Percentiles rank a stretch among this genome's conserved stretches.
Conservation (phyloP, 2,797 vertebrate species). For the Erethizon dorsatum region DNA sequence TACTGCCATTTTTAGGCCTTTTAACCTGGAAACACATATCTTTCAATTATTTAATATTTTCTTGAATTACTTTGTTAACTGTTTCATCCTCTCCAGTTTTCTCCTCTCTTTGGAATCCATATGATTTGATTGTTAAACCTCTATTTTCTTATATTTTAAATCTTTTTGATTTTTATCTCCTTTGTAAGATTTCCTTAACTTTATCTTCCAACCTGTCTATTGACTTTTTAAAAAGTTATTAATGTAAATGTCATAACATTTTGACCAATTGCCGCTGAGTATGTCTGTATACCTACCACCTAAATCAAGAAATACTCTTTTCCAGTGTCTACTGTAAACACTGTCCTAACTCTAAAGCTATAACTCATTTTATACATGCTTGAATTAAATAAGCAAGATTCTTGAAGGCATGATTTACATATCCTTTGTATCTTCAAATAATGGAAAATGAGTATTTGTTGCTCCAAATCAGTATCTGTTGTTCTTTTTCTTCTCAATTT, state of each 20-base stretch:
- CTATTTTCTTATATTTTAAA: not conserved
- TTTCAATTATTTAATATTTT: not conserved
- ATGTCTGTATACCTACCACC: not conserved
- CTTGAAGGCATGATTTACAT: not conserved
- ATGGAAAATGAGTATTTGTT: not conserved
- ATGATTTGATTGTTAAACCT: not conserved
- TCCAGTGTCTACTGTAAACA: not conserved
- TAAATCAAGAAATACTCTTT: not conserved
- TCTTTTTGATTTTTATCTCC: not conserved
- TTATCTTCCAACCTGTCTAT: not conserved
- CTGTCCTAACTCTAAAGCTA: not conserved
- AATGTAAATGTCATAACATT: not conserved
- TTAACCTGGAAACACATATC: not conserved
- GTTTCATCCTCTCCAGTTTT: constrained; percentile 13
- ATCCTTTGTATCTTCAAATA: not conserved
- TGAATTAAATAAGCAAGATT: not conserved
- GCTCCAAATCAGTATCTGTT: not conserved
- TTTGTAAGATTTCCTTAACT: not conserved
- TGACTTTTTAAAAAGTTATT: not conserved
- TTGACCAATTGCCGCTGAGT: not conserved
- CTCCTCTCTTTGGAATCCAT: not conserved
- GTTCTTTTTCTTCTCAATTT: not conserved
- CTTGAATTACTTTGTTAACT: constrained; percentile 35
- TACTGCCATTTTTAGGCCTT: not conserved
- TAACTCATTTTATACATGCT: not conserved